Evolutionary conservation across 92 coral and sea anemone genomes (phyloP), one percentile per base, ranked within the genome.

Genomic region (Porites cylindrica): DNA sequence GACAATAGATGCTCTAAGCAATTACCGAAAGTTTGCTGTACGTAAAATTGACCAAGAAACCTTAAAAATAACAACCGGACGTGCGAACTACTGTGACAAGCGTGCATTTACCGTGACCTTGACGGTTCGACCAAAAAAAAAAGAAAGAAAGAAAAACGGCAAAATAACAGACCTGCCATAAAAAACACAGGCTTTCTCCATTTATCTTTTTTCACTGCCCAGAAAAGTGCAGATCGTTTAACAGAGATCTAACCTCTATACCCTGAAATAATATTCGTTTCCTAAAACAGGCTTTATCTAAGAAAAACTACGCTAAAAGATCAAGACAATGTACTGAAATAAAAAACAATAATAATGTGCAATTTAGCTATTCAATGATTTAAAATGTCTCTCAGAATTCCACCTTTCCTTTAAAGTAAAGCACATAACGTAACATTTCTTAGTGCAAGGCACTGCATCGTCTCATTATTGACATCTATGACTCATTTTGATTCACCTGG

Each of bases 181-280:
- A 16, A 58, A 56, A 70, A 70, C 78, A 82, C 43, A 17, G 13
- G 66, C 69, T 58, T 24, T 38, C 47, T 38, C 47, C 23, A 14
- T 52, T 54, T 58, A 43, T 24, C 17, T 56, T 82, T 11, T 21
- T 64, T 82, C 70, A 82, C 86, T 82, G 77, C 86, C 71, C 86
- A 18, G 2, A 2, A 54, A 61, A 65, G 53, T 70, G 86, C 86
- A 82, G 78, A 19, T 70, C 86, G 86, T 82, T 82, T 63, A 7
- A 14, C 6, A 18, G n/a, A 17, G 56, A 73, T 16, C 6, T 38
- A 4, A 38, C 47, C 47, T 4, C 47, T 38, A 9, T 8, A 73
- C 4, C 26, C 50, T 38, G 7, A 65, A 64, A 16, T 52, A 79
- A 69, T 47, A 10, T 38, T 7, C 23, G 72, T 19, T 11, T 51